Base-by-base conservation (phyloP, 2,888 invertebrate species). In the Hyalella azteca region DNA sequence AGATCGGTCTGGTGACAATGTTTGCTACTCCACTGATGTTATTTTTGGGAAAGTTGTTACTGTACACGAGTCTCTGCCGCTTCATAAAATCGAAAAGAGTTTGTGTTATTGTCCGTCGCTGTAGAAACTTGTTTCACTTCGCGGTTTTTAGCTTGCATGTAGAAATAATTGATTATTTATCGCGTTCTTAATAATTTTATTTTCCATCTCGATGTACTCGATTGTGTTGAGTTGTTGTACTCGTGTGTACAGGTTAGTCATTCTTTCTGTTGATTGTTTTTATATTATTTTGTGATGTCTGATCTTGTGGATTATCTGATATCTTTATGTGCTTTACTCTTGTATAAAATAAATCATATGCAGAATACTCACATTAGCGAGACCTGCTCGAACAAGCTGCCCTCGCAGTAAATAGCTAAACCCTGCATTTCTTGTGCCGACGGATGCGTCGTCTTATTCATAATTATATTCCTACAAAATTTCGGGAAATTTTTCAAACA, bases 191-290 rank as follows among this genome's bases (percentile, higher is more conserved):
- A 26, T 54, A 26, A 26, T 29, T 54, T 49, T 45, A n/a, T 54
- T 54, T 29, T 36, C 66, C n/a, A 32, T 66, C 66, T 66, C 66
- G 36, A 36, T 66, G 66, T 66, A 66, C 66, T 66, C 36, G 66
- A 66, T 32, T 66, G 66, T 66, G 36, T 66, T 66, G 32, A 66
- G 66, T 66, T 66, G 36, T 15, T 36, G 66, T 66, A 66, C 36
- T 66, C 36, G 66, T 36, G 66, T 66, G 66, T 66, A 66, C 66
- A 66, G 66, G 36, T 66, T 66, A 66, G 66, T 66, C 66, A 66
- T 66, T 66, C 36, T 36, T 66, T 36, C 66, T 15, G 66, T 66
- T 66, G 36, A 32, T 66, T 66, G 66, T 66, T 66, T 66, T 36
- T 66, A 66, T 36, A 66, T 66, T 66, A 66, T 66, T 66, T 66